Evolutionary conservation across 2,888 invertebrate genomes (phyloP).

Genomic region (Poecilus cupreus): DNA sequence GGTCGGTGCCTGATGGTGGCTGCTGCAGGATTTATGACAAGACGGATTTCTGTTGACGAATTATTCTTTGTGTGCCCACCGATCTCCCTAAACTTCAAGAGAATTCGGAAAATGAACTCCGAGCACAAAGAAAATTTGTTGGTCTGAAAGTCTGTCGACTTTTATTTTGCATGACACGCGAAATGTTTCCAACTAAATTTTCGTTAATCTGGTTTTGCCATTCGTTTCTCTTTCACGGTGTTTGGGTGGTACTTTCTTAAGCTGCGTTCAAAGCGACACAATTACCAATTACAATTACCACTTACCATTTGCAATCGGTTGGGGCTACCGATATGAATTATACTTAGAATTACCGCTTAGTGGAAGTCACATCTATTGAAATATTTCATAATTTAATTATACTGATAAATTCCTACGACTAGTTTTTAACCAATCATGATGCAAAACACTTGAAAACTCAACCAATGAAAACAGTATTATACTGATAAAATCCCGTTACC

Average conservation of each 20-base stretch:
- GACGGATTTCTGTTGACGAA: slow-evolving; percentile 49
- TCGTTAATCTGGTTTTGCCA: not conserved
- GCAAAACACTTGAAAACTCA: no score
- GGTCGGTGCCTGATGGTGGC: not conserved
- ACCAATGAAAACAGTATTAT: no score
- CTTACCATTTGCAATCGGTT: no score
- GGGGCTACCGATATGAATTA: no score
- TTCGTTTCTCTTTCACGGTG: not conserved
- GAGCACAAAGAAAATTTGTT: slow-evolving; percentile 35
- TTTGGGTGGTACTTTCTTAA: not conserved
- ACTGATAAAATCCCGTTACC: no score
- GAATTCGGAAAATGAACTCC: slow-evolving; percentile 16
- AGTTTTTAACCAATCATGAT: no score
- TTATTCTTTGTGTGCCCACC: slow-evolving; percentile 43
- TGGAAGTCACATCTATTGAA: no score
- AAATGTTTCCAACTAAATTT: slow-evolving; percentile 23
- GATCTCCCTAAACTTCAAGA: not conserved
- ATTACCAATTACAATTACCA: no score
- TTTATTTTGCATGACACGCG: slow-evolving; percentile 31
- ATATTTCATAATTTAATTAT: no score
- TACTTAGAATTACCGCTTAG: no score
- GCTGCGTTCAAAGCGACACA: no score
- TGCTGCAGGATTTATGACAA: slow-evolving; percentile 41
- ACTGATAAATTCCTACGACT: no score
- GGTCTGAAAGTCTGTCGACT: slow-evolving; percentile 1